Evolutionary conservation across 37 sponge, comb jelly and placozoan genomes (phyloP), one percentile per base, ranked within the genome.

Genomic region (Hormiphora californensis): DNA sequence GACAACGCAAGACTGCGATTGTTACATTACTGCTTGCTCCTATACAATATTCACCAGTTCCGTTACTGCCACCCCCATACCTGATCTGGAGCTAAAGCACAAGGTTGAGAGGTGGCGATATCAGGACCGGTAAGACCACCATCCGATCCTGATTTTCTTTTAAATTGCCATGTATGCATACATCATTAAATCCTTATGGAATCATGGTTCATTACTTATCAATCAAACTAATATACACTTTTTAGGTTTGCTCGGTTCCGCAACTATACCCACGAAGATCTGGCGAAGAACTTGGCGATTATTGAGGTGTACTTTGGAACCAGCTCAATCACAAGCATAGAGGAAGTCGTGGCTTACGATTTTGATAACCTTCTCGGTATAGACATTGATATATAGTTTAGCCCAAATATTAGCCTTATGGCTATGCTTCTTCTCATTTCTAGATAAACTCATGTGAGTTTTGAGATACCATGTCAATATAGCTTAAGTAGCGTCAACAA

Each of bases 291-390:
- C 23, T 28, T 57, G 61, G 61, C 61, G 61, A 57, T 23, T 5
- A 12, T 57, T 5, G 61, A 57, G n/a, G n/a, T 57, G 5, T 57
- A 28, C n/a, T 57, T 57, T 12, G 61, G 61, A 4, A 28, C 61
- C n/a, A 57, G 61, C 61, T 57, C 61, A 19, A 57, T 57, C 7
- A 57, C 61, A 5, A 57, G 27, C n/a, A 30, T 57, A 28, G 61
- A 57, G 61, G 61, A 57, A 57, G 27, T 57, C n/a, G 27, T 57
- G 30, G 9, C 61, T 57, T 57, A 57, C 61, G 61, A 57, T 30
- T 57, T 57, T 57, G 61, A 57, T 12, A 57, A 57, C 27, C 27
- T 57, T 5, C 27, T 57, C 30, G 61, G 61, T 57, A 57, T 4
- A 30, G 12, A 49, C 53, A 49, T 49, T 9, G 9, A 49, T 15